Percentiles rank a stretch among this genome's conserved stretches.
Evolutionary conservation across 1,140 invertebrate species (phyloP).

Genomic region (Saccostrea glomerata): DNA sequence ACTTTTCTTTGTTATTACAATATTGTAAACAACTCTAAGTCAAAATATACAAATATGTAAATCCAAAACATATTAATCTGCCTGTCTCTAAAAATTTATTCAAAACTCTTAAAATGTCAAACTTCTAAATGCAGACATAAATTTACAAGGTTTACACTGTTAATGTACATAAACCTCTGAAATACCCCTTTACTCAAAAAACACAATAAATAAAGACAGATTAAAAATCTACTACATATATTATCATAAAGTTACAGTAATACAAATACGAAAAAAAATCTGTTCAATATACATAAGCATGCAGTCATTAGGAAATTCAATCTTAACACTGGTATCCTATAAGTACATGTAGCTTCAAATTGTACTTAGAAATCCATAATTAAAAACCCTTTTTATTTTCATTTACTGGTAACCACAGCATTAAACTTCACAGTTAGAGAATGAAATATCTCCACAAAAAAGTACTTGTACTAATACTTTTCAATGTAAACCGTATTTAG

Average conservation of each 20-base stretch:
- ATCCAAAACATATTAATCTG: too few species aligned
- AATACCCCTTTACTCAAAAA: neutral
- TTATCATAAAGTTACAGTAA: neutral
- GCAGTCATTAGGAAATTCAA: too few species aligned
- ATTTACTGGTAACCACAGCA: too few species aligned
- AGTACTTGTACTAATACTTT: too few species aligned
- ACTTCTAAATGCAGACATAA: neutral
- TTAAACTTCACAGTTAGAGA: too few species aligned
- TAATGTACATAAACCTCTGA: neutral
- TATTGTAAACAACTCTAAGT: neutral
- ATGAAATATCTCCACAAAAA: too few species aligned
- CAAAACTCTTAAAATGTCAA: neutral
- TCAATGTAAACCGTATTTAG: too few species aligned
- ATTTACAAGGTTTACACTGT: neutral
- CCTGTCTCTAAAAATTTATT: neutral
- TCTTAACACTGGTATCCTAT: too few species aligned
- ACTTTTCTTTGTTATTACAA: neutral
- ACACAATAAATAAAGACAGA: neutral
- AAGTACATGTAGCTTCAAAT: too few species aligned
- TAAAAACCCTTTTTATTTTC: too few species aligned
- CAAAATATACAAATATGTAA: too few species aligned
- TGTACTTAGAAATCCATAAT: too few species aligned
- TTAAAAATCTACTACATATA: slow-evolving; percentile 1
- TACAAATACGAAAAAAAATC: neutral
- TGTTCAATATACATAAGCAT: neutral